Evolutionary conservation across 2,888 invertebrate species (phyloP), one percentile per base, ranked within the genome.

Genomic region (Tiliacea citrago): DNA sequence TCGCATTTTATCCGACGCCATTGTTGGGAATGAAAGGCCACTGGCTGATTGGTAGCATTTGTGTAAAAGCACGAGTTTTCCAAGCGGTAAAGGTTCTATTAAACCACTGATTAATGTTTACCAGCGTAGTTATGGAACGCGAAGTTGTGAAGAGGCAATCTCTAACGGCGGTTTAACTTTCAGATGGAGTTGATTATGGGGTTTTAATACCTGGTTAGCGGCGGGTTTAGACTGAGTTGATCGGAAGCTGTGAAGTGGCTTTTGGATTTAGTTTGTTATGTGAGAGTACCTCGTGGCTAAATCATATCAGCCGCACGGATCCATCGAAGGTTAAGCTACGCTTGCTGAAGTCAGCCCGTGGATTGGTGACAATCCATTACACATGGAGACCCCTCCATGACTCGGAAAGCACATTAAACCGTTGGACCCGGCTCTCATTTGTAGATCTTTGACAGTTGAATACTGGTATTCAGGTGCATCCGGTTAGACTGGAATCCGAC

Each of bases 101-200:
- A 93, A 91, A 90, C 86, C 88, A 75, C 91, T 93, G 93, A 94
- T 94, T 93, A 93, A 93, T 92, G 90, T 91, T 92, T 88, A 88
- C 88, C 81, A 83, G 87, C 82, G 79, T 86, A 81, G 89, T 90
- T 90, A 88, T 83, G 69, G 79, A 77, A 77, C 62, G 51, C 21
- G 57, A 82, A 85, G 76, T 86, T 87, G 77, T 85, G 79, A 81
- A 85, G 81, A 83, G 83, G 78, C 78, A 79, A 83, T 81, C 69
- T 75, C 82, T 86, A 76, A 80, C 72, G 61, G 74, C 68, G 72
- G 71, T 70, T 45, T 73, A 84, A 86, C 78, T 87, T 86, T 81
- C 66, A 77, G 78, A 75, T 61, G 68, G 58, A 75, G 81, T 77
- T 76, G 29, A 69, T 83, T 57, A 78, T 62, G 57, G 62, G 39